Conservation (phyloP, 2,797 vertebrate species). For the Chrysocyon brachyurus region DNA sequence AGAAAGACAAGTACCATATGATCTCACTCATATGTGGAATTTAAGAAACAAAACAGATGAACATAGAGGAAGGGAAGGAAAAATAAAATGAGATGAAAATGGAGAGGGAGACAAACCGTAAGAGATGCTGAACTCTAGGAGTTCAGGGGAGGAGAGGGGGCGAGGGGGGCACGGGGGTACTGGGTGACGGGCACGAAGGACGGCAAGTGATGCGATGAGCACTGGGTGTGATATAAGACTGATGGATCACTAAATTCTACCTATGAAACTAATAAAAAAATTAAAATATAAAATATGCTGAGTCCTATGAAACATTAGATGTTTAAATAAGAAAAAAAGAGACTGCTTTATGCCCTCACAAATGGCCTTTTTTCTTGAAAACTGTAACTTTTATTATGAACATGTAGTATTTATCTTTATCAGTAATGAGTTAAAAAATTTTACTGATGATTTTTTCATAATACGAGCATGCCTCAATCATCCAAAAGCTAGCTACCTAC, state of each 20-base stretch:
- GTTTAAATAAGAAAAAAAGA: background rate
- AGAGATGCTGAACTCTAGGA: background rate
- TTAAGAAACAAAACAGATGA: background rate
- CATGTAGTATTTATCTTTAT: constrained; percentile 58
- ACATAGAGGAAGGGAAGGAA: background rate
- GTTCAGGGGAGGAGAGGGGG: too few relatives aligned
- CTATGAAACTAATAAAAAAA: background rate
- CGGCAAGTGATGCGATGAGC: background rate
- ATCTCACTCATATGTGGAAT: background rate
- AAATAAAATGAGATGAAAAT: background rate
- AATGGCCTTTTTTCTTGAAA: constrained; percentile 9
- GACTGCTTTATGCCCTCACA: background rate
- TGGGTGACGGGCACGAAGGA: background rate
- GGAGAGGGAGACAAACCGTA: background rate
- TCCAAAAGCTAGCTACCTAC: background rate
- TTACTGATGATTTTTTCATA: background rate
- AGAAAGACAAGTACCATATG: background rate
- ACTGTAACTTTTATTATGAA: constrained; percentile 52
- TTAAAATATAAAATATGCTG: background rate
- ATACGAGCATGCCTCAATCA: constrained; percentile 43
- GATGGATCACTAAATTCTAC: background rate
- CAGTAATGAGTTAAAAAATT: background rate
- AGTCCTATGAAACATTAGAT: background rate
- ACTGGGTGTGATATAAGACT: background rate
- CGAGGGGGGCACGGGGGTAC: background rate